These are phyloP conservation scores for Phaedon cochleariae DNA, from an alignment of 2,888 invertebrate genomes.

Conservation along the genomic window DNA sequence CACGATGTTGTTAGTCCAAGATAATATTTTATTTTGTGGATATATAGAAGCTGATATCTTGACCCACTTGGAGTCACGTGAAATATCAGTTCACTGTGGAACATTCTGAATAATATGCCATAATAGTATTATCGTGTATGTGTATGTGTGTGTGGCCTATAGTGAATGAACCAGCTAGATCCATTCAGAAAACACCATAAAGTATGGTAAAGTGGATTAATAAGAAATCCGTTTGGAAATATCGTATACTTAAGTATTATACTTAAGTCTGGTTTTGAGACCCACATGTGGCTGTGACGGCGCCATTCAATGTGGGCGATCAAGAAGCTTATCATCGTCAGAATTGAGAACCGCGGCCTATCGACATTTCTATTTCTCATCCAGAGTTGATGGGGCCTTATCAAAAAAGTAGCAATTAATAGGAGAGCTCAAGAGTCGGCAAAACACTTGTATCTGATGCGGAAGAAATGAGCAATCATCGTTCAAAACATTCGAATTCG, in stretches of 20 bases:
- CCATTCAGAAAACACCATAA: constrained; percentile 24
- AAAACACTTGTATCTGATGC: constrained; percentile 9
- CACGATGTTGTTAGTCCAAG: no score
- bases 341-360: neutral
- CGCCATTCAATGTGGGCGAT: constrained; percentile 16
- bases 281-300: constrained; percentile 2
- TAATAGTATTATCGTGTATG: neutral
- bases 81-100: neutral
- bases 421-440: constrained; percentile 12
- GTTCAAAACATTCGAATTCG: neutral
- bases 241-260: neutral
- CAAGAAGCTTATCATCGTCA: neutral
- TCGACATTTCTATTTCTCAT: constrained; percentile 11
- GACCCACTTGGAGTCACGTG: neutral
- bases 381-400: constrained; percentile 1
- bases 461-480: constrained; percentile 11
- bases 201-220: constrained; percentile 22
- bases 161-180: constrained; percentile 24
- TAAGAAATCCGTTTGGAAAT: constrained; percentile 18
- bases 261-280: neutral
- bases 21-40: no score
- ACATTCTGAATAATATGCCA: neutral
- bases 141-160: constrained; percentile 6
- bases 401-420: constrained; percentile 15
- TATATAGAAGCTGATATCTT: no score